A percentile compares a stretch with the other conserved stretches of the same genome.
phyloP scores from a whole-genome alignment of 2,113 vertebrate species.

The Carassius auratus region DNA sequence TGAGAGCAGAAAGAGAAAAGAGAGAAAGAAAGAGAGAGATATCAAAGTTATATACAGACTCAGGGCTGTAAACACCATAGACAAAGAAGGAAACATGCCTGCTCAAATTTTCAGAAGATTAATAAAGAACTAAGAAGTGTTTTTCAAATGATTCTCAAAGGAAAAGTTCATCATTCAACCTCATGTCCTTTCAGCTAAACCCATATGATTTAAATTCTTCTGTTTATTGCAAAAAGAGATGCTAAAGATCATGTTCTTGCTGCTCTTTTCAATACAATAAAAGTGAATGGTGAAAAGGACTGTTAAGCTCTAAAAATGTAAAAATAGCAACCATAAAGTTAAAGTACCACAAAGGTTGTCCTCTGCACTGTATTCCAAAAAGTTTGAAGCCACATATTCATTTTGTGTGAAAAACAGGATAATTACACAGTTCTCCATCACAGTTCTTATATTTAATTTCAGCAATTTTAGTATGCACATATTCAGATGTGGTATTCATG shows the following conservation, averaged over 20 bases:
- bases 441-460: neutral
- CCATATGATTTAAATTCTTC: neutral
- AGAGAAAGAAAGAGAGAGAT: constrained; percentile 6
- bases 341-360: neutral
- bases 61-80: neutral
- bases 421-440: neutral
- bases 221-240: neutral
- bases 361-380: neutral
- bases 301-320: neutral
- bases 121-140: neutral
- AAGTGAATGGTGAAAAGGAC: neutral
- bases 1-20: constrained; percentile 19
- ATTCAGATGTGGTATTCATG: neutral
- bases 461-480: neutral
- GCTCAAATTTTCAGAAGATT: neutral
- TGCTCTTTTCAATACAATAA: neutral
- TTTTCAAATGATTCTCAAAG: neutral
- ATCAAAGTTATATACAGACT: neutral
- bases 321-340: neutral
- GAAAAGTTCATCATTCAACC: neutral
- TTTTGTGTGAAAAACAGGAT: neutral
- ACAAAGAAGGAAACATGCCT: neutral
- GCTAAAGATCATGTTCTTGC: neutral
- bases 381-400: neutral
- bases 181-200: neutral